Percentiles rank a stretch among this genome's conserved stretches.
Conservation (phyloP, 30 jellyfish, hydroid and myxozoan species). For the Sanderia malayensis region DNA sequence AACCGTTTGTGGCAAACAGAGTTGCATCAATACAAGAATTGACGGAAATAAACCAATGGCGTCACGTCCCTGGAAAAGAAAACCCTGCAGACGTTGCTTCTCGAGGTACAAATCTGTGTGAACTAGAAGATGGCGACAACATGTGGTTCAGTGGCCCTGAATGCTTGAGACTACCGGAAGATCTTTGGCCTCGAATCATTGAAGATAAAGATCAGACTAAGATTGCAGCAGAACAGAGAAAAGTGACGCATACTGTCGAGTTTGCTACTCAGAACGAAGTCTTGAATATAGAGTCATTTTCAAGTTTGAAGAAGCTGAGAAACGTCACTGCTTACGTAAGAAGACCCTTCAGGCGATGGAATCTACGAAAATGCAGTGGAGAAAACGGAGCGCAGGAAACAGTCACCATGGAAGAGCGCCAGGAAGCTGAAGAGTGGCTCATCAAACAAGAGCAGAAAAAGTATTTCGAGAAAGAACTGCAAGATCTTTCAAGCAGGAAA, state of each 20-base stretch:
- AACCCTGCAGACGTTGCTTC: conserved; percentile 46
- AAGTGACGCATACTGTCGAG: conserved; percentile 22
- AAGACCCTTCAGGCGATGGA: conserved; percentile 34
- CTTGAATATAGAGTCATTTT: conserved; percentile 25
- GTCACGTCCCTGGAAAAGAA: conserved; percentile 42
- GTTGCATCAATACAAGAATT: conserved; percentile 31
- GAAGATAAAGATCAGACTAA: conserved; percentile 14
- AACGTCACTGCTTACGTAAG: conserved; percentile 19
- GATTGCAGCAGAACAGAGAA: conserved; percentile 33
- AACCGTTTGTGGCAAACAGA: conserved; percentile 55
- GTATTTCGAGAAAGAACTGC: conserved; percentile 26
- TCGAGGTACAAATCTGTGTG: conserved; percentile 27
- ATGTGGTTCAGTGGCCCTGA: conserved; percentile 52
- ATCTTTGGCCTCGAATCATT: conserved; percentile 25
- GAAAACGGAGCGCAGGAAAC: conserved; percentile 15
- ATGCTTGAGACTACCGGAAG: conserved; percentile 10
- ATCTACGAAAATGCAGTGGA: conserved; percentile 28
- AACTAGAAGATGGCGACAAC: conserved; percentile 22
- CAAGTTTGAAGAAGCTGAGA: conserved; percentile 45
- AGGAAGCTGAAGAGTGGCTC: conserved; percentile 46
- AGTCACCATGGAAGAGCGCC: conserved; percentile 35
- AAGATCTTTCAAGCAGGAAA: conserved; percentile 28
- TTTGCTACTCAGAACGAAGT: conserved; percentile 13
- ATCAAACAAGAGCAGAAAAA: conserved; percentile 30
- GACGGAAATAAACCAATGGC: conserved; percentile 37